These are phyloP conservation scores for Cheilosia variabilis DNA, from an alignment of 2,888 invertebrate species.

Conservation along the genomic window DNA sequence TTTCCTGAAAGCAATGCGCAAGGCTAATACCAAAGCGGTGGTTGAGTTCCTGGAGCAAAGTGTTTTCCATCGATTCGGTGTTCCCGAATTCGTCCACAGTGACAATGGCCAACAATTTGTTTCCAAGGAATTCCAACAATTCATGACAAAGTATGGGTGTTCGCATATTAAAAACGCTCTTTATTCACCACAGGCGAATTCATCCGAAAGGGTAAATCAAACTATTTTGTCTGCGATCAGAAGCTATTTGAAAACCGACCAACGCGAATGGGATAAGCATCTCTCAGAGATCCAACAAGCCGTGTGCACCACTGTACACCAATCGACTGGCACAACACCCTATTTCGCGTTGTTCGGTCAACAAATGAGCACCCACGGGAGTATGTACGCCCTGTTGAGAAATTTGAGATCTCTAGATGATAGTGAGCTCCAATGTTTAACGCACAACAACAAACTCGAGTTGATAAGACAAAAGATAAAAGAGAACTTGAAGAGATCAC, in stretches of 20 bases:
- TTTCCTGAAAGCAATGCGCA: neutral
- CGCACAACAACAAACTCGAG: neutral
- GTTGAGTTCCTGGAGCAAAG: conserved; percentile 5
- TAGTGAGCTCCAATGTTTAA: neutral
- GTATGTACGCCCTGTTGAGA: neutral
- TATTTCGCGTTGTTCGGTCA: neutral
- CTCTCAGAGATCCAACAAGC: too few relatives aligned
- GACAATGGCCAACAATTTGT: neutral
- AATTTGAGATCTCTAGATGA: neutral
- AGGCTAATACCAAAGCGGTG: neutral
- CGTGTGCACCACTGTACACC: neutral
- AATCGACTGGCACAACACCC: neutral
- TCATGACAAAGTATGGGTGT: neutral
- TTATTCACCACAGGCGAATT: conserved; percentile 9
- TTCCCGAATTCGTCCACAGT: neutral
- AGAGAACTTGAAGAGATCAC: too few relatives aligned
- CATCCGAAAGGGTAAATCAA: conserved; percentile 18
- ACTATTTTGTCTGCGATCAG: conserved; percentile 8
- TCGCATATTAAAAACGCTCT: neutral
- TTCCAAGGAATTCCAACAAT: neutral
- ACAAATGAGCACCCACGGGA: neutral
- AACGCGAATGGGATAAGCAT: too few relatives aligned
- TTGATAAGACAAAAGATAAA: too few relatives aligned
- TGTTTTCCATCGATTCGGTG: neutral
- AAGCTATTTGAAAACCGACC: neutral